Conservation (phyloP, 2,888 invertebrate species). For the Acanthacorydalis orientalis region DNA sequence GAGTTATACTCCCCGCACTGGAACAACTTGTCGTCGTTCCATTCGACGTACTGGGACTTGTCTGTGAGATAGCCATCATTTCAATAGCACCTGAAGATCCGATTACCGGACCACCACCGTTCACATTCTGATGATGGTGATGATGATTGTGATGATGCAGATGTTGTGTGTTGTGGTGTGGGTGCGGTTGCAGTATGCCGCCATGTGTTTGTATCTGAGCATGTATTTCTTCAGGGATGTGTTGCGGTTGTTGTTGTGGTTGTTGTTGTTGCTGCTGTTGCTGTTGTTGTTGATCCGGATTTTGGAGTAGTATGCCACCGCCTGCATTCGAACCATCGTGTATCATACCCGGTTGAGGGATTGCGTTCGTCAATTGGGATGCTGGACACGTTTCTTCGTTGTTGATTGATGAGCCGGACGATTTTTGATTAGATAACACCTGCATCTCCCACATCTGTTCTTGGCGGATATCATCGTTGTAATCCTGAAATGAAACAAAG, state of each 20-base stretch:
- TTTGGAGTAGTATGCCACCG: conserved; percentile 15
- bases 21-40: conserved; percentile 22
- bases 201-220: conserved; percentile 5
- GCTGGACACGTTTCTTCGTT: conserved; percentile 16
- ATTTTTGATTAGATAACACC: conserved; percentile 45
- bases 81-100: background rate
- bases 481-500: conserved; percentile 42
- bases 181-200: conserved; percentile 25
- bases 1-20: conserved; percentile 5
- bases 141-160: background rate
- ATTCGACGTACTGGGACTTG: conserved; percentile 28
- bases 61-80: conserved; percentile 11
- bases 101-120: too few relatives aligned
- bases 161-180: conserved; percentile 8
- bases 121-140: background rate
- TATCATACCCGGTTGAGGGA: conserved; percentile 15
- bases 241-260: background rate
- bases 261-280: conserved; percentile 6
- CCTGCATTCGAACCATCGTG: conserved; percentile 15
- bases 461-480: conserved; percentile 81
- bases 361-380: conserved; percentile 11
- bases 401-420: conserved; percentile 13
- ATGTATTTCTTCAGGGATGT: background rate
- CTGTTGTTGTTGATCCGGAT: conserved; percentile 4
- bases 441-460: conserved; percentile 89